Evolutionary conservation across 2,888 invertebrate species (phyloP).

Genomic region (Labia minor): DNA sequence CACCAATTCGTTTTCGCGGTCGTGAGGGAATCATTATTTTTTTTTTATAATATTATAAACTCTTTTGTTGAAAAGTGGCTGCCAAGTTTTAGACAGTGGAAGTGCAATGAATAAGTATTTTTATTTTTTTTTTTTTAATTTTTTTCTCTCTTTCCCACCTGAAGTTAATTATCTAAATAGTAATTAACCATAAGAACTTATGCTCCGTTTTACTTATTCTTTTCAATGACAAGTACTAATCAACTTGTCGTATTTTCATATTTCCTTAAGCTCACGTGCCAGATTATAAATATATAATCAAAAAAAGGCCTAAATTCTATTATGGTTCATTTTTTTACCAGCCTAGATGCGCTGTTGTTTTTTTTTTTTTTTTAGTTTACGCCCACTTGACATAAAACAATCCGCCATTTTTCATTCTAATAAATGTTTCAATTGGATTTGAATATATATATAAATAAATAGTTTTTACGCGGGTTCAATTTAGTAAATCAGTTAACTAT

Average conservation of each 20-base stretch:
- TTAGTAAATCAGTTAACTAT: neutral
- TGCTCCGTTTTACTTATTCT: neutral
- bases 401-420: neutral
- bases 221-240: neutral
- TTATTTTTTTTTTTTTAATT: too few species aligned
- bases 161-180: neutral
- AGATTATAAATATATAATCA: too few species aligned
- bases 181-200: neutral
- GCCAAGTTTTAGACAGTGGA: neutral
- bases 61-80: conserved; percentile 4
- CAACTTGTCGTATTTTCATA: neutral
- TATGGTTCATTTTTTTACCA: too few species aligned
- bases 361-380: too few species aligned
- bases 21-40: neutral
- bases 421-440: neutral
- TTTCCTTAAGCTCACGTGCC: too few species aligned
- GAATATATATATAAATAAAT: too few species aligned
- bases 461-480: neutral
- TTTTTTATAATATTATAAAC: neutral
- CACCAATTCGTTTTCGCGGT: neutral
- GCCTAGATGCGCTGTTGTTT: too few species aligned
- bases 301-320: too few species aligned
- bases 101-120: neutral
- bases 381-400: neutral
- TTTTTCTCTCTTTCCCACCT: too few species aligned